Percentiles rank a stretch among this genome's conserved stretches.
These are phyloP conservation scores for Sardina pilchardus DNA, from an alignment of 2,113 vertebrate genomes.

Conservation along the genomic window DNA sequence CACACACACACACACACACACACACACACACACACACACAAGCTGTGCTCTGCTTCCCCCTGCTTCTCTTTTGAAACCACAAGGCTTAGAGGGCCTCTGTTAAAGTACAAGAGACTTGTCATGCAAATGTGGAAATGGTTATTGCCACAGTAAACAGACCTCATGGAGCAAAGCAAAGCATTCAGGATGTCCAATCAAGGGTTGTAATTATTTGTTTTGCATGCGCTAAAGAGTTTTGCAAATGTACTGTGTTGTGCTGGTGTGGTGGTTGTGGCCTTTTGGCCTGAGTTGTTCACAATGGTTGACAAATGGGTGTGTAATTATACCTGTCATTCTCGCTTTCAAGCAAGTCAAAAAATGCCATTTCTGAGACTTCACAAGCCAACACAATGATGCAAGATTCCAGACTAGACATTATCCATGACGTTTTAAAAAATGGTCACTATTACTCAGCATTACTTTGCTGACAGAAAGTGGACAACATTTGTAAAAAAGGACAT, in stretches of 20 bases:
- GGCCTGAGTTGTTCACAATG: background rate
- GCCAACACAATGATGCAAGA: background rate
- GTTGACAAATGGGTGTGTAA: background rate
- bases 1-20: background rate
- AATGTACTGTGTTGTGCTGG: background rate
- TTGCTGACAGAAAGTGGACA: background rate
- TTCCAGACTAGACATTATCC: background rate
- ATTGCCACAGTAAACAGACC: background rate
- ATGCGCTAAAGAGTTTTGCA: background rate
- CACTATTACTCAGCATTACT: background rate
- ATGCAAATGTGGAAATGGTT: background rate
- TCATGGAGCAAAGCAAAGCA: background rate
- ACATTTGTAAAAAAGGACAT: background rate
- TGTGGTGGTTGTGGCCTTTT: background rate
- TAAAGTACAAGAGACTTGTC: background rate
- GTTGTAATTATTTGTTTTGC: background rate
- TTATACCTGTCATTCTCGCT: background rate
- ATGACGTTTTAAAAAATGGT: background rate
- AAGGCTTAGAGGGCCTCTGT: background rate
- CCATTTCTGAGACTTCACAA: background rate
- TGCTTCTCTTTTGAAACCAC: background rate
- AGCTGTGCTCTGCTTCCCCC: background rate
- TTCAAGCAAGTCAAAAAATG: background rate
- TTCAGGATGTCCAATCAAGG: background rate
- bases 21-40: constrained; percentile 15